Evolutionary conservation across 2,888 invertebrate genomes (phyloP).

Genomic region (Pyrochroa serraticornis): DNA sequence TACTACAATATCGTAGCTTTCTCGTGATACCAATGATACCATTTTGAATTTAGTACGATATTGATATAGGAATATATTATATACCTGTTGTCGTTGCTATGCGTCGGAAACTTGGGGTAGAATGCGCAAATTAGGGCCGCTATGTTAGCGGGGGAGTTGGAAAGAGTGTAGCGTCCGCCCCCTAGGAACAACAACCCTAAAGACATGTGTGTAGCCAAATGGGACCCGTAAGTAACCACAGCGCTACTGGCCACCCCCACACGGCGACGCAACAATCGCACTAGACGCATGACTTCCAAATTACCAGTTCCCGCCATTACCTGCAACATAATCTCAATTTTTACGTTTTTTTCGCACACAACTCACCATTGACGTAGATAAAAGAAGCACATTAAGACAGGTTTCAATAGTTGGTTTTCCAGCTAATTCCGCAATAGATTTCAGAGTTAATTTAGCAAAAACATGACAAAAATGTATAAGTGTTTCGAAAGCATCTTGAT

Average conservation of each 20-base stretch:
- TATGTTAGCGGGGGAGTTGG: constrained; percentile 82
- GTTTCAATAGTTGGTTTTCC: constrained; percentile 90
- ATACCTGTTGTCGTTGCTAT: constrained; percentile 94
- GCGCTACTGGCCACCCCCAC: constrained; percentile 73
- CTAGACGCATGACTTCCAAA: constrained; percentile 78
- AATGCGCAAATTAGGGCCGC: constrained; percentile 92
- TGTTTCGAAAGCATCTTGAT: constrained; percentile 79
- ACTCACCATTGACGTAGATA: constrained; percentile 79
- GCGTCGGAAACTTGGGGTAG: constrained; percentile 96
- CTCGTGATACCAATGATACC: too few species aligned
- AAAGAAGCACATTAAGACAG: constrained; percentile 81
- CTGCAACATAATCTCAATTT: constrained; percentile 52
- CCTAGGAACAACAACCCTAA: constrained; percentile 93
- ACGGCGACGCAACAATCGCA: constrained; percentile 82
- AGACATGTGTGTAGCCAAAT: constrained; percentile 95
- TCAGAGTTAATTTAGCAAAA: constrained; percentile 71
- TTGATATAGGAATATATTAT: too few species aligned
- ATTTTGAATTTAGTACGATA: too few species aligned
- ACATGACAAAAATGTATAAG: constrained; percentile 75
- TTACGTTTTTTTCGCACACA: background rate
- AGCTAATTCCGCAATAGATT: constrained; percentile 82
- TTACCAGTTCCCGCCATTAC: constrained; percentile 97
- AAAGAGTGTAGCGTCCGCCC: constrained; percentile 86
- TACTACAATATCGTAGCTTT: too few species aligned
- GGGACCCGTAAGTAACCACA: constrained; percentile 85